Evolutionary conservation across 2,888 invertebrate species (phyloP), one percentile per base, ranked within the genome.

Genomic region (Synanthedon myopaeformis): DNA sequence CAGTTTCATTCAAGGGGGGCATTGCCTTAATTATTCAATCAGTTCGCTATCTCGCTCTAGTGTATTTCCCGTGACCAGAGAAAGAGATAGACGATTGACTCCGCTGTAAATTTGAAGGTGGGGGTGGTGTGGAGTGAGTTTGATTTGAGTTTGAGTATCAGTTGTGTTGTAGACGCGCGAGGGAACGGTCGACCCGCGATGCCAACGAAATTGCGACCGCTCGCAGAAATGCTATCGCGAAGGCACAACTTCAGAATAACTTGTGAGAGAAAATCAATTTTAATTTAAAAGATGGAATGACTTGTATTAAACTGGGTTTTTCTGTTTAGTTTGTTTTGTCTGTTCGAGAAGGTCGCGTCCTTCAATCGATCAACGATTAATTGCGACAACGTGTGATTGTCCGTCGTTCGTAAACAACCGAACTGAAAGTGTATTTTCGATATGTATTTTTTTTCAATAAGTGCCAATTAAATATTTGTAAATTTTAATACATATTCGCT

Each of bases 291-390:
- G 69, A 73, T 79, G 77, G 70, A 59, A 58, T 57, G 59, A 64
- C 70, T 73, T 70, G 61, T 66, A 67, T 65, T 64, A 63, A 63
- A 72, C 63, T 59, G 63, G 64, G 75, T 79, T 82, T 79, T 71
- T 35, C 6, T 75, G 69, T 82, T 82, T 79, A 71, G 72, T 82
- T 83, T 77, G 69, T 77, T 79, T 79, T 73, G 72, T 74, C 73
- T 67, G 70, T 70, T 66, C 61, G 64, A 72, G 79, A 85, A 85
- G 86, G 86, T 84, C 85, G 76, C 74, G 82, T 72, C 81, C 82
- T 82, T 84, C 76, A 84, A 87, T 86, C 86, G 84, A 86, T 85
- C 81, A 79, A 84, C 82, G 82, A 83, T 86, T 85, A 82, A 80
- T 81, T 78, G 78, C 70, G 59, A 69, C 66, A 75, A 71, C 79